Conservation (phyloP, 2,888 invertebrate genomes). For the Ophioninae sp. region DNA sequence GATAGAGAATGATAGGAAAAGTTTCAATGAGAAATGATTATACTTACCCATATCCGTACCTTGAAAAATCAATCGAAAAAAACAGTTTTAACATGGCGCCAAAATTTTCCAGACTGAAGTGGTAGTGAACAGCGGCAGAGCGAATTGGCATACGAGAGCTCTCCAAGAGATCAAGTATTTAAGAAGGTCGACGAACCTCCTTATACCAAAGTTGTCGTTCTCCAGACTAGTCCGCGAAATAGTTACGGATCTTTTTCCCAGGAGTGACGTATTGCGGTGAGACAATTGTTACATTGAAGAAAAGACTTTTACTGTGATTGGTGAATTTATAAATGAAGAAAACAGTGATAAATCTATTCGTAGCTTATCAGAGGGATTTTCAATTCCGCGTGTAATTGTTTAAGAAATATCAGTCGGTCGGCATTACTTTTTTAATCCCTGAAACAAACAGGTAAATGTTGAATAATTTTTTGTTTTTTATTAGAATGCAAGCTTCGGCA, state of each 20-base stretch:
- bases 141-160: conserved; percentile 17
- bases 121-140: conserved; percentile 24
- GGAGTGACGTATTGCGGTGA: conserved; percentile 66
- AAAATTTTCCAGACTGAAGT: conserved; percentile 60
- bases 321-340: not conserved
- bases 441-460: not conserved
- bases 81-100: not conserved
- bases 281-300: not conserved
- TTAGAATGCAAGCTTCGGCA: conserved; percentile 79
- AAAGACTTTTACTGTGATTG: not conserved
- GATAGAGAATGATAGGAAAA: too few species aligned
- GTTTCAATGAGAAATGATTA: too few species aligned
- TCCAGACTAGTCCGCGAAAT: conserved; percentile 81
- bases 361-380: too few species aligned
- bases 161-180: conserved; percentile 74
- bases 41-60: too few species aligned
- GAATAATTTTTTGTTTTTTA: conserved; percentile 23
- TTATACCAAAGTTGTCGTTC: conserved; percentile 81
- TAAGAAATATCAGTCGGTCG: too few species aligned
- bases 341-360: not conserved
- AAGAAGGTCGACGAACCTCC: conserved; percentile 70
- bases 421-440: not conserved
- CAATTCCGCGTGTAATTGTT: too few species aligned
- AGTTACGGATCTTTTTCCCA: conserved; percentile 72
- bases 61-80: not conserved